Evolutionary conservation across 2,797 vertebrate genomes (phyloP).

Genomic region (Brachymystax lenok): DNA sequence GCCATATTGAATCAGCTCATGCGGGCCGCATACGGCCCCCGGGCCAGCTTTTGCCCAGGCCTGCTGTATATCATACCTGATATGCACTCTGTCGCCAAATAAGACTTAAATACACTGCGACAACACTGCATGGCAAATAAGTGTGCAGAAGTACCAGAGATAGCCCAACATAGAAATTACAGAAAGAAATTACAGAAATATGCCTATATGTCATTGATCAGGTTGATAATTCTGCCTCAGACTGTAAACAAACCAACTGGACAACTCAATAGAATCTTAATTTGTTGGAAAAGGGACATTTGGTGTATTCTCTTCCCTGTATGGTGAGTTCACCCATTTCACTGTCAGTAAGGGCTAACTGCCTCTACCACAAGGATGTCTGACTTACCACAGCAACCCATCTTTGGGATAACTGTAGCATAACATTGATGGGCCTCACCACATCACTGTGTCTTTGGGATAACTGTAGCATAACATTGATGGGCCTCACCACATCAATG

Average conservation of each 20-base stretch:
- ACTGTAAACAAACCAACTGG: neutral
- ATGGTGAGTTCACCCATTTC: slow-evolving; percentile 3
- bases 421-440: neutral
- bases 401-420: neutral
- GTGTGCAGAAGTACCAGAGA: no score
- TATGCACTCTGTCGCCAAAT: no score
- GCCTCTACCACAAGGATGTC: slow-evolving; percentile 28
- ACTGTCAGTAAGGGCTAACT: slow-evolving; percentile 31
- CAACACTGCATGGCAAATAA: no score
- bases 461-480: neutral
- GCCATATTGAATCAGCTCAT: no score
- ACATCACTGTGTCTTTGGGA: slow-evolving; percentile 13
- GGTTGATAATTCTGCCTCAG: neutral
- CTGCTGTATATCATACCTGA: no score
- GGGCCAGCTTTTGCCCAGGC: no score
- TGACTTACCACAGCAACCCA: neutral
- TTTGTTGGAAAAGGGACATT: neutral
- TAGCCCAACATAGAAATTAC: no score
- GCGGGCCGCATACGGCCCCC: no score
- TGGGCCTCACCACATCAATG: slow-evolving; percentile 16
- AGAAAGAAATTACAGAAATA: no score
- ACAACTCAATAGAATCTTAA: neutral
- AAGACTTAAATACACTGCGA: no score
- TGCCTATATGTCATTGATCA: no score
- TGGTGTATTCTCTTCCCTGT: neutral